Evolutionary conservation across 2,888 invertebrate species (phyloP), one percentile per base, ranked within the genome.

Genomic region (Nyleta sp.): DNA sequence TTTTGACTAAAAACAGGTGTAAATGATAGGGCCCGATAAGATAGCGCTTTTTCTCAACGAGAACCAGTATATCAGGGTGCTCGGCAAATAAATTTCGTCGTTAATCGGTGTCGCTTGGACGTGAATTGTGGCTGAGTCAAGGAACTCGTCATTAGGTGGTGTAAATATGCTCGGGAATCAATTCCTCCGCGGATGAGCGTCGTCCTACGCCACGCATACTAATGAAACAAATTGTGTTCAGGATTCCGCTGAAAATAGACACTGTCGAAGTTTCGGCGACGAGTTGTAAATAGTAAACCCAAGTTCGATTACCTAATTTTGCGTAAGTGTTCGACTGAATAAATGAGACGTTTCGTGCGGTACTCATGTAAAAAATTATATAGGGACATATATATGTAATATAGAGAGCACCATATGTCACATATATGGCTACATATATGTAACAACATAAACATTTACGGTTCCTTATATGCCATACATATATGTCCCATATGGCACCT

Each of bases 1-100:
- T 68, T 52, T 55, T 68, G 46, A 48, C 67, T 55, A 60, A 68
- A 75, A 68, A 68, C 68, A 75, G 62, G 68, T 75, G 68, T 67
- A 53, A 75, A 75, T 48, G 62, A 67, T 55, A 55, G 53, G 38
- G 18, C 17, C 7, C 20, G 62, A 75, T 68, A 75, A 75, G 74
- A 75, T 62, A 68, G 55, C 53, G 24, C 55, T 55, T 68, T 68
- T 57, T 74, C 65, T 35, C 13, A 40, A 40, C n/a, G 28, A 62
- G 33, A 62, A 67, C 55, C 55, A 62, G 68, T 75, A 62, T 48
- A 20, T 48, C 24, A 44, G 53, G 17, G 65, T 17, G 35, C 40
- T 4, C n/a, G 35, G 55, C 15, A 42, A 31, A 75, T 70, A 75
- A 75, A 55, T 68, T 68, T 44, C 17, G n/a, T 7, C 8, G 18